Conservation (phyloP, 2,888 invertebrate species). For the Sacculina carcini region DNA sequence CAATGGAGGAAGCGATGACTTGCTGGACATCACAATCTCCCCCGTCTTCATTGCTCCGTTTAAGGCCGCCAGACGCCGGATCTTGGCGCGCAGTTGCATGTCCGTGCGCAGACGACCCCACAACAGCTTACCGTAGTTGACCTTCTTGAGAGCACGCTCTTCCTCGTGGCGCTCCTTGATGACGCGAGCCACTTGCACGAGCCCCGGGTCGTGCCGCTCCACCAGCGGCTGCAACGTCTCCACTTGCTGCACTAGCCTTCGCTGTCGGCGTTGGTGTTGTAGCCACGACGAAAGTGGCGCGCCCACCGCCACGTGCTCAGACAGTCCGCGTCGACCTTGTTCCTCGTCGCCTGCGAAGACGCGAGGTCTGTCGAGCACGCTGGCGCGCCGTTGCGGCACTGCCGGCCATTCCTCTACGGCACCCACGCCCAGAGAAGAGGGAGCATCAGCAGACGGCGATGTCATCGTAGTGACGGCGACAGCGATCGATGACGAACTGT, state of each 20-base stretch:
- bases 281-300: neutral
- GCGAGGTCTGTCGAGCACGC: neutral
- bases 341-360: neutral
- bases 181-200: neutral
- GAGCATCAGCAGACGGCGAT: too few relatives aligned
- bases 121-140: neutral
- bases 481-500: too few relatives aligned
- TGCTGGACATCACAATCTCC: too few relatives aligned
- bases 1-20: too few relatives aligned
- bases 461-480: too few relatives aligned
- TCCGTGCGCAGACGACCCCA: neutral
- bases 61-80: neutral
- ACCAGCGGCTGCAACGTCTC: neutral
- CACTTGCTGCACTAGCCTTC: neutral
- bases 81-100: neutral
- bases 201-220: neutral
- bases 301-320: neutral
- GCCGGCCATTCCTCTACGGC: too few relatives aligned
- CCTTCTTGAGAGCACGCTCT: neutral
- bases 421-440: too few relatives aligned
- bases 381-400: neutral
- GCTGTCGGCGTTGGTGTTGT: neutral
- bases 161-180: neutral
- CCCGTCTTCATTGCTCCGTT: too few relatives aligned
- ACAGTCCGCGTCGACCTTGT: neutral